Percentiles rank a stretch among this genome's conserved stretches.
These are phyloP conservation scores for Neopipo cinnamomea DNA, from an alignment of 2,113 vertebrate species.

Conservation along the genomic window DNA sequence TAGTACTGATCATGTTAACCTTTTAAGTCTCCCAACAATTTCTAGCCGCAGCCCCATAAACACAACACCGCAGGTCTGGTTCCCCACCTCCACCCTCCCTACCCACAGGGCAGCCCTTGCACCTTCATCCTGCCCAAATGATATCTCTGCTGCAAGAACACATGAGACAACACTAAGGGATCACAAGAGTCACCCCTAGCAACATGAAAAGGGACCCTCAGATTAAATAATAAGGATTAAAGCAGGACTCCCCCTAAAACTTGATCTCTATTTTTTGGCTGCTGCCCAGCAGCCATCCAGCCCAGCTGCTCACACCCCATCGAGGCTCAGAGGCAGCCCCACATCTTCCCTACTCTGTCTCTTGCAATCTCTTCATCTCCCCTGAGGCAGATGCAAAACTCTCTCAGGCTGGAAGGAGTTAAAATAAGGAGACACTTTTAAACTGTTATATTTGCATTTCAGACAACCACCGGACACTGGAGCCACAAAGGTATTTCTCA, in stretches of 20 bases:
- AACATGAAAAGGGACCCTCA: background rate
- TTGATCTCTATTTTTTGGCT: background rate
- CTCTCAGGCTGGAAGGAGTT: background rate
- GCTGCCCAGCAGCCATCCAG: too few species aligned
- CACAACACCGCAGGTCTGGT: background rate
- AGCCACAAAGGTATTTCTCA: background rate
- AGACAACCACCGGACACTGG: background rate
- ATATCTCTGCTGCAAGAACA: background rate
- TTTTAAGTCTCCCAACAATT: background rate
- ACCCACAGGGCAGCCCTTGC: accelerated
- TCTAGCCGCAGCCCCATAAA: background rate
- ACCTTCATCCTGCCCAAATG: background rate
- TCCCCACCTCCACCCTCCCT: background rate
- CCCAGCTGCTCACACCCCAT: background rate
- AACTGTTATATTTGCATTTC: background rate
- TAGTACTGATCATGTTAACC: background rate
- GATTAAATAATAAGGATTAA: background rate
- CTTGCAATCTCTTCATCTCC: background rate
- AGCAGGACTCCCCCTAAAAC: background rate
- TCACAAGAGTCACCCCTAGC: background rate
- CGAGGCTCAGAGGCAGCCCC: accelerated
- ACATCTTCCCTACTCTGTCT: background rate
- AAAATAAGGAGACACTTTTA: background rate
- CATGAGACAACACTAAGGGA: accelerated
- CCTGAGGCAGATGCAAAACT: background rate